phyloP scores from a whole-genome alignment of 2,113 vertebrate species.

The Corvus cornix region DNA sequence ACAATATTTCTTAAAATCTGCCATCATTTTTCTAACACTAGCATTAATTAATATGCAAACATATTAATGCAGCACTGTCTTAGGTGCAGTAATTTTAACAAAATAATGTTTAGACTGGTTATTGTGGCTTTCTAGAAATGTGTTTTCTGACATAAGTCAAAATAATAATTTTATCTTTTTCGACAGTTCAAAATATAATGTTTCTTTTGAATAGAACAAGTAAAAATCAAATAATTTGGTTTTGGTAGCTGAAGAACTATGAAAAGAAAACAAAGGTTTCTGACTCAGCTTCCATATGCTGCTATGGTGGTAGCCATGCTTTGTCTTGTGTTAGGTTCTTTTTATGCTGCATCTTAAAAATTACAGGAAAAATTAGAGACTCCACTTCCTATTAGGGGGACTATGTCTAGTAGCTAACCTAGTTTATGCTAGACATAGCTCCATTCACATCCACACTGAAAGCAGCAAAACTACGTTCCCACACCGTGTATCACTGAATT shows the following conservation, averaged over 20 bases:
- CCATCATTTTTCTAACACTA: not conserved
- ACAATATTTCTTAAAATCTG: not conserved
- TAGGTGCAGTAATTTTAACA: not conserved
- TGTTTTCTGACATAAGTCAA: not conserved
- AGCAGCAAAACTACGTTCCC: not conserved
- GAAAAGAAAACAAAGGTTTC: not conserved
- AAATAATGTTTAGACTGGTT: not conserved
- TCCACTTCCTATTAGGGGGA: not conserved
- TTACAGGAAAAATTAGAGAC: not conserved
- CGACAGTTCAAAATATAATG: not conserved
- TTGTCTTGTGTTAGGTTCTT: not conserved
- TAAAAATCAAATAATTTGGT: not conserved
- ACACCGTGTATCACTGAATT: not conserved
- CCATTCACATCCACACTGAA: not conserved
- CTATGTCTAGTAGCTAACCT: not conserved
- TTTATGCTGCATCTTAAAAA: not conserved
- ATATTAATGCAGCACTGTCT: constrained; percentile 42
- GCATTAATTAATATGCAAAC: constrained; percentile 37
- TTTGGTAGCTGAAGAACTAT: not conserved
- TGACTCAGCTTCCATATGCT: not conserved
- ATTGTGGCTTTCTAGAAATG: not conserved
- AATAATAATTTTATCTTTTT: not conserved
- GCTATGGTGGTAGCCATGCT: not conserved
- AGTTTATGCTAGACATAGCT: not conserved
- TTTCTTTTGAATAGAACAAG: not conserved